Conservation (phyloP, 2,797 vertebrate species). For the Sebastiscus tertius region DNA sequence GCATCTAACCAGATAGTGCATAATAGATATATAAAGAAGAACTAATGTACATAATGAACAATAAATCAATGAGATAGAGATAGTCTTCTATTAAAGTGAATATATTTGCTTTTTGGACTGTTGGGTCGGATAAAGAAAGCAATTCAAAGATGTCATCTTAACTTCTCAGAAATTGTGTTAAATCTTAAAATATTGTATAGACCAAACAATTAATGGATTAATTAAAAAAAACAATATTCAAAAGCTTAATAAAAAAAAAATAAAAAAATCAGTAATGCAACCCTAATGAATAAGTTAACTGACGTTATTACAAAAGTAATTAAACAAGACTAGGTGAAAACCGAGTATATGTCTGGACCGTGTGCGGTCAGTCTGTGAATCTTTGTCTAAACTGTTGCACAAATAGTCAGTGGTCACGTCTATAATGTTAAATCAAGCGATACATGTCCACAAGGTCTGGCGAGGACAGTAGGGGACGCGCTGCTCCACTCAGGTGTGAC, state of each 20-base stretch:
- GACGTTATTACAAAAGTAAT: not conserved
- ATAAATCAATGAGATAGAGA: not conserved
- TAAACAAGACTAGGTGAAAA: not conserved
- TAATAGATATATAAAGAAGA: not conserved
- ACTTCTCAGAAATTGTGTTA: too few species aligned
- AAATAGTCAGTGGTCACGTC: too few species aligned
- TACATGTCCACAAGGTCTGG: accelerated
- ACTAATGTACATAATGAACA: not conserved
- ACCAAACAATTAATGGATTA: not conserved
- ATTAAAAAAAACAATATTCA: not conserved
- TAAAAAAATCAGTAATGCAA: not conserved
- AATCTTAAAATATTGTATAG: not conserved
- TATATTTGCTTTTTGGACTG: not conserved
- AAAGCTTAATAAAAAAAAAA: not conserved
- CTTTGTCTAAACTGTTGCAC: too few species aligned
- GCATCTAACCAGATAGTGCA: not conserved
- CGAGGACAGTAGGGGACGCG: too few species aligned
- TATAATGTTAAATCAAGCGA: too few species aligned
- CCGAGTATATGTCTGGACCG: too few species aligned
- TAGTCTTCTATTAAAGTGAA: too few species aligned
- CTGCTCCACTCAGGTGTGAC: too few species aligned
- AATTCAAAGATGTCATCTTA: too few species aligned
- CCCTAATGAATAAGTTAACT: not conserved
- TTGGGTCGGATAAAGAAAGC: too few species aligned
- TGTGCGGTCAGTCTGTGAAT: too few species aligned